Percentiles rank a stretch among this genome's conserved stretches.
These are phyloP conservation scores for Lutraria rhynchaena DNA, from an alignment of 1,140 invertebrate genomes.

Conservation along the genomic window DNA sequence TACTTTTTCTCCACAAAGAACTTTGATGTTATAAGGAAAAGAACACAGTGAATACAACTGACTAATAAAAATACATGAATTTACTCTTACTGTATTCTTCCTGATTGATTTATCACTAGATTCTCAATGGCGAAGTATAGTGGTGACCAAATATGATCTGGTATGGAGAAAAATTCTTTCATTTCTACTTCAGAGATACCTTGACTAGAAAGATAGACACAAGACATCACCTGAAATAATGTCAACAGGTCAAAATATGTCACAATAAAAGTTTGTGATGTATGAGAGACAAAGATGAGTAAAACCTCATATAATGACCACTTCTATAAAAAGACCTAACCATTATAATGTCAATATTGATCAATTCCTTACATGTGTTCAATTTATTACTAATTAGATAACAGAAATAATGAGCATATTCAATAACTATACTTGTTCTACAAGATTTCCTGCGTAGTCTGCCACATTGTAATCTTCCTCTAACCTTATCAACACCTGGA, in stretches of 20 bases:
- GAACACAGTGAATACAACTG: neutral
- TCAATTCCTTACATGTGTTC: no score
- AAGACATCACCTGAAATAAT: constrained; percentile 67
- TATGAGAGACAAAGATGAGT: no score
- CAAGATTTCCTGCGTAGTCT: constrained; percentile 66
- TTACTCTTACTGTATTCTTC: constrained; percentile 67
- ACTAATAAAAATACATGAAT: neutral
- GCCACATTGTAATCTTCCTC: constrained; percentile 76
- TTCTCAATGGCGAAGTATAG: constrained; percentile 76
- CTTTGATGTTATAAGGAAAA: constrained; percentile 5
- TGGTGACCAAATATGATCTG: constrained; percentile 74
- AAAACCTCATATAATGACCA: no score
- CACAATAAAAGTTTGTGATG: no score
- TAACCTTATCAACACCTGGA: constrained; percentile 71
- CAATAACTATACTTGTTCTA: no score
- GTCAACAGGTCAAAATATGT: neutral
- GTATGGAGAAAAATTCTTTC: constrained; percentile 65
- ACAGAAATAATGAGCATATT: no score
- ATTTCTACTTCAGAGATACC: constrained; percentile 74
- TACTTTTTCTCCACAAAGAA: no score
- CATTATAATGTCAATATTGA: no score
- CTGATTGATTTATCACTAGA: constrained; percentile 68
- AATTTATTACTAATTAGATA: no score
- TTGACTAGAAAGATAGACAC: constrained; percentile 64
- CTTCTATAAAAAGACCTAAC: no score